Percentiles rank a stretch among this genome's conserved stretches.
phyloP scores from a whole-genome alignment of 2,797 vertebrate species.

The Cryptoprocta ferox region DNA sequence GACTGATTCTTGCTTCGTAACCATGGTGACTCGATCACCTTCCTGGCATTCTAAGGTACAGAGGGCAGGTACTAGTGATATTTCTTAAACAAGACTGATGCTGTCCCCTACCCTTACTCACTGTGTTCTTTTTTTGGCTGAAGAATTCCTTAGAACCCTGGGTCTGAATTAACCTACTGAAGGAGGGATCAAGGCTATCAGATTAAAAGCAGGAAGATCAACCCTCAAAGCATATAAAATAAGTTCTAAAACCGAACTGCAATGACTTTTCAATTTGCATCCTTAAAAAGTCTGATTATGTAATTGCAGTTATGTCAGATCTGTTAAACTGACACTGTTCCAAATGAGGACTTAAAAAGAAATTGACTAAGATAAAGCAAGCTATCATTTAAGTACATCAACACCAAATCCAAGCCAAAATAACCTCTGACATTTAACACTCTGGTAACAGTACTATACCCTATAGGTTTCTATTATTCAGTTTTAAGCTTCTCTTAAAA shows the following conservation, averaged over 20 bases:
- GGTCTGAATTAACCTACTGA: constrained; percentile 38
- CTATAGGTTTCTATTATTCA: neutral
- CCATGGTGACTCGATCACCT: neutral
- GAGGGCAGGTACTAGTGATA: neutral
- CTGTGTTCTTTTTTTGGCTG: neutral
- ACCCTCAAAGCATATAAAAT: constrained; percentile 38
- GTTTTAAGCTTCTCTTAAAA: neutral
- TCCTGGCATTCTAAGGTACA: neutral
- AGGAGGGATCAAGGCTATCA: constrained; percentile 1
- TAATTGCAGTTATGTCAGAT: constrained; percentile 43
- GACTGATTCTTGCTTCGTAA: neutral
- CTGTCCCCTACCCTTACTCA: neutral
- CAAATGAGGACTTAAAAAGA: constrained; percentile 46
- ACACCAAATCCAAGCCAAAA: neutral
- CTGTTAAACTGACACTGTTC: constrained; percentile 40
- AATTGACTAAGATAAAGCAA: constrained; percentile 3
- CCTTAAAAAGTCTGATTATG: constrained; percentile 37
- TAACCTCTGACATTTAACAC: constrained; percentile 30
- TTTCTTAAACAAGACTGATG: neutral
- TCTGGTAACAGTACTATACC: neutral
- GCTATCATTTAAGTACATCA: neutral
- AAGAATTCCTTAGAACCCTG: constrained; percentile 50
- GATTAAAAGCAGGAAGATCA: constrained; percentile 41
- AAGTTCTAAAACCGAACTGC: constrained; percentile 40
- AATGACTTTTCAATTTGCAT: constrained; percentile 64